phyloP scores from a whole-genome alignment of 2,797 vertebrate genomes.

The Gila robusta region DNA sequence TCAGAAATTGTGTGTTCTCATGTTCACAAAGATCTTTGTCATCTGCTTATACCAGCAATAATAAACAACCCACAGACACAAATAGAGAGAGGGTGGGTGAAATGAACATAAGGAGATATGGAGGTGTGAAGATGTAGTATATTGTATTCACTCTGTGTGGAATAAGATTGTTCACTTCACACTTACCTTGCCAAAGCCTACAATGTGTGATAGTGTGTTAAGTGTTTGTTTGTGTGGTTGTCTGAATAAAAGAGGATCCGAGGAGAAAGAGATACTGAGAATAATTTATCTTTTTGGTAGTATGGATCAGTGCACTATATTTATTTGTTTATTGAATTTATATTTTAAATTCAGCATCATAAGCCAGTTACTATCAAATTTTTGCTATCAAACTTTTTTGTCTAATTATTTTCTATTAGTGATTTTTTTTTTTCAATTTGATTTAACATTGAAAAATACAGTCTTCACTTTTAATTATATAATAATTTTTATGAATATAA shows the following conservation, averaged over 20 bases:
- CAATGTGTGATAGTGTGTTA: not conserved
- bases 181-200: conserved; percentile 24
- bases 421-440: not conserved
- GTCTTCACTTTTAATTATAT: not conserved
- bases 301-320: not conserved
- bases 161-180: conserved; percentile 35
- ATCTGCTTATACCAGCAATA: conserved; percentile 32
- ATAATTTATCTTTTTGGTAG: not conserved
- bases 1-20: conserved; percentile 1
- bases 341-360: not conserved
- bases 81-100: not conserved
- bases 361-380: not conserved
- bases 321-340: not conserved
- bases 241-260: not conserved
- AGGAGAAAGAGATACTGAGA: not conserved
- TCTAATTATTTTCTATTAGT: not conserved
- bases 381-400: not conserved
- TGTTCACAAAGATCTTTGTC: conserved; percentile 6
- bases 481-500: too few relatives aligned
- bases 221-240: conserved; percentile 12
- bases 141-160: conserved; percentile 15
- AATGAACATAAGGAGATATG: conserved; percentile 19
- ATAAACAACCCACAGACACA: conserved; percentile 22
- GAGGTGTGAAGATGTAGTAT: conserved; percentile 33
- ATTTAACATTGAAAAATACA: not conserved